Base-by-base conservation (phyloP, 2,888 invertebrate genomes). In the Eristalis intricaria region DNA sequence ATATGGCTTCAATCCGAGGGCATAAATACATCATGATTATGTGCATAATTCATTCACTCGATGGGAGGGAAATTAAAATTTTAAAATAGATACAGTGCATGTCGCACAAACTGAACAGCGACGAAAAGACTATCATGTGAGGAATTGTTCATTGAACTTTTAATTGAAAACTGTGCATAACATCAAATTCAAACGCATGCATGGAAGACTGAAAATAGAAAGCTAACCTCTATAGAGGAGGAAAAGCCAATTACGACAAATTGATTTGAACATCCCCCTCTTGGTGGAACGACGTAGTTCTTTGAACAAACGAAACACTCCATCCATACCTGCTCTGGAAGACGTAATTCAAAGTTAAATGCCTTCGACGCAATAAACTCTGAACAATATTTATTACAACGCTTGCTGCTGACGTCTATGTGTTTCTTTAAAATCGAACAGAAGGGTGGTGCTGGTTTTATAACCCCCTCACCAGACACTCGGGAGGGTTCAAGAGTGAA, bases 1-100 rank as follows among this genome's bases (percentile, higher is more conserved):
- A 87, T 86, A 64, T 58, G 68, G 38, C 65, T 84, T 79, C 68
- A 80, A 79, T 76, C 64, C 76, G 58, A 73, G 78, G 65, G 70
- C 83, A 83, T 77, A 75, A 68, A 75, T 80, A 75, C 70, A 76
- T 84, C 76, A 87, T 76, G 79, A 87, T 84, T 84, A 73, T 80
- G 76, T 68, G 75, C 83, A 83, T 83, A 79, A 84, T 83, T 83
- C 86, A 87, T 77, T 79, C 69, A 50, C 69, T 68, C 29, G 50
- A 50, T 50, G 50, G 60, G 64, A 56, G 58, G 61, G 66, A 83
- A 78, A 86, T 83, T 79, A 83, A 86, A 83, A 83, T 79, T 83
- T 83, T 76, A 83, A 86, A 86, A 86, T 83, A 86, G 83, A 74
- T 61, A 50, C 38, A 58, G 11, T 32, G 19, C 61, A n/a, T 22